These are phyloP conservation scores for Dione juno DNA, from an alignment of 2,888 invertebrate genomes.

Conservation along the genomic window DNA sequence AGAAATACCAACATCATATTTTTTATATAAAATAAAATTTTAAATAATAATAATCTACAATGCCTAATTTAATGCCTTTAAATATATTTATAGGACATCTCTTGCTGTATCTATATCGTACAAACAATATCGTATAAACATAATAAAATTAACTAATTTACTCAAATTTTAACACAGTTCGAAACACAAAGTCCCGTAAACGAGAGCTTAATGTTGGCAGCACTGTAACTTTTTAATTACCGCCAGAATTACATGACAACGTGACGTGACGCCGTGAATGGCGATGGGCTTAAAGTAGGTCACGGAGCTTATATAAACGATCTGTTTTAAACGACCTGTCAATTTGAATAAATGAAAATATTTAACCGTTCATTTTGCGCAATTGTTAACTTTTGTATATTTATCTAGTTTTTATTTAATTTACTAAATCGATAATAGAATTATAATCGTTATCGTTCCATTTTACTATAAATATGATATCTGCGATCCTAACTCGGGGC, in stretches of 20 bases:
- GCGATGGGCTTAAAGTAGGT: slow-evolving; percentile 54
- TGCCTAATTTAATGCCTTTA: too few species aligned
- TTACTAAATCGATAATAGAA: too few species aligned
- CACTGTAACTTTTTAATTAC: slow-evolving; percentile 80
- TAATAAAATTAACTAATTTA: slow-evolving; percentile 4
- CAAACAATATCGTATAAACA: too few species aligned
- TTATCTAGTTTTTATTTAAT: background rate
- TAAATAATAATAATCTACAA: too few species aligned
- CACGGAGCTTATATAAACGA: slow-evolving; percentile 27
- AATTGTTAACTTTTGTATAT: background rate
- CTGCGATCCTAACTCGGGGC: too few species aligned
- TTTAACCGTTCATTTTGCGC: background rate
- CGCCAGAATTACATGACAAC: slow-evolving; percentile 77
- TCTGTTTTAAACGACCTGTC: slow-evolving; percentile 2
- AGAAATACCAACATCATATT: too few species aligned
- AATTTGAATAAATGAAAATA: slow-evolving; percentile 7
- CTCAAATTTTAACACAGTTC: slow-evolving; percentile 15
- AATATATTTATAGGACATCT: too few species aligned
- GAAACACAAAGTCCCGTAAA: slow-evolving; percentile 56
- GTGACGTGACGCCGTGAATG: slow-evolving; percentile 65
- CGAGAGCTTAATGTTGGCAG: slow-evolving; percentile 77
- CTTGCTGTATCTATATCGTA: too few species aligned
- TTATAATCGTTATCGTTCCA: too few species aligned
- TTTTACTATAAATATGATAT: too few species aligned
- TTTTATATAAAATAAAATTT: too few species aligned